Conservation (phyloP, 2,113 vertebrate genomes). For the Fulmarus glacialis region DNA sequence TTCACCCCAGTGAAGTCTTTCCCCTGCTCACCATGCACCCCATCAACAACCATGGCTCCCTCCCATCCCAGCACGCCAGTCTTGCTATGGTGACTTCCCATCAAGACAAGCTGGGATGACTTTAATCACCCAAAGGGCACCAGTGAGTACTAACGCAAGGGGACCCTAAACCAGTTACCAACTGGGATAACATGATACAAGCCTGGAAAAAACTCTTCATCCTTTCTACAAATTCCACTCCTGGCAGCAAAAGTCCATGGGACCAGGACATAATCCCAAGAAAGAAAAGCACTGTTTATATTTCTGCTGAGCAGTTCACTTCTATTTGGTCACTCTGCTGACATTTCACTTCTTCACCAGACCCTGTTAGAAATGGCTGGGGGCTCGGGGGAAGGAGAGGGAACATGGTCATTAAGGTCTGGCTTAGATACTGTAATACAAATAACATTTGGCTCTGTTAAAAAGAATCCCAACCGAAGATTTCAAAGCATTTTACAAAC, state of each 20-base stretch:
- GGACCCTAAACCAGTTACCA: not conserved
- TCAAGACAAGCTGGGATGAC: not conserved
- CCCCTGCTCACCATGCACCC: rapidly evolving
- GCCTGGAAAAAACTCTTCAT: not conserved
- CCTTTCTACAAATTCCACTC: not conserved
- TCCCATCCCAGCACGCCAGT: not conserved
- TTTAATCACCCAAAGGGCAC: not conserved
- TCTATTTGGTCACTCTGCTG: conserved; percentile 53
- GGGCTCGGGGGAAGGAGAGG: not conserved
- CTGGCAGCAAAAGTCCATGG: not conserved
- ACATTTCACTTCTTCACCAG: conserved; percentile 52
- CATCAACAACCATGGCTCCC: not conserved
- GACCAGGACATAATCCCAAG: not conserved
- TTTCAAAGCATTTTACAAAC: conserved; percentile 42
- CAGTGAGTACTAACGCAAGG: not conserved
- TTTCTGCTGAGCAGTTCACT: conserved; percentile 56
- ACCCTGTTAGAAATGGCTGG: not conserved
- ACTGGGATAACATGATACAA: not conserved
- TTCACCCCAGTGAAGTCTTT: not conserved
- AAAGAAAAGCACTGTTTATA: conserved; percentile 23
- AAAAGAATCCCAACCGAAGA: not conserved
- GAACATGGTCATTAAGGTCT: conserved; percentile 2
- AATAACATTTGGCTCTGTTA: not conserved
- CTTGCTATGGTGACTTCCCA: not conserved
- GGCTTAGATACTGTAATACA: conserved; percentile 20